Conservation (phyloP, 1,140 invertebrate species). For the Berghia stephanieae region DNA sequence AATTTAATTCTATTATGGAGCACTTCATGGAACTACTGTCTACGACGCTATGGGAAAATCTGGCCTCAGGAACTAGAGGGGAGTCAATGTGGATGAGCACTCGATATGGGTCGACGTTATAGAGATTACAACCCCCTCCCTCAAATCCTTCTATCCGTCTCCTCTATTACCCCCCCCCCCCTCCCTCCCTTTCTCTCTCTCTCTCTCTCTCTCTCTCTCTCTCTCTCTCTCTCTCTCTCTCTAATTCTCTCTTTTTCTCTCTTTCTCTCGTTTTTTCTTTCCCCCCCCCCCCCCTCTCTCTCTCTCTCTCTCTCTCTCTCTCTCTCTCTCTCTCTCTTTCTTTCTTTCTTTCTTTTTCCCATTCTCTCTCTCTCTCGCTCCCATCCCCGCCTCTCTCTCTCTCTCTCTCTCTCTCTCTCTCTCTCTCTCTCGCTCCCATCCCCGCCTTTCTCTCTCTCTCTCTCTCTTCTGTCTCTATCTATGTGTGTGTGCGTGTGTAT, state of each 20-base stretch:
- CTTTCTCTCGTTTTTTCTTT: background rate
- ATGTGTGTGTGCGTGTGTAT: too few relatives aligned
- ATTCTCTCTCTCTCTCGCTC: background rate
- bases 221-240: background rate
- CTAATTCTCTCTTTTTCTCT: background rate
- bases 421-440: background rate
- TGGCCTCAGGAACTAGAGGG: too few relatives aligned
- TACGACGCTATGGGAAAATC: too few relatives aligned
- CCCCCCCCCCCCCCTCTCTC: background rate
- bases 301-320: background rate
- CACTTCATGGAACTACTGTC: too few relatives aligned
- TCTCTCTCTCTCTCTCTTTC: background rate
- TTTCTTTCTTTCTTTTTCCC: background rate
- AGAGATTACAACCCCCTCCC: too few relatives aligned
- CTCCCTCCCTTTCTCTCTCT: background rate
- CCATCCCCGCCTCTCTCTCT: conserved; percentile 1
- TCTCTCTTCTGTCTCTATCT: background rate
- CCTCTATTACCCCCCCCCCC: background rate
- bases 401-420: background rate
- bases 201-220: background rate
- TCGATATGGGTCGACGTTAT: too few relatives aligned
- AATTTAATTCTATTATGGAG: too few relatives aligned
- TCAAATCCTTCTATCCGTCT: background rate
- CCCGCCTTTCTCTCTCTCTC: background rate
- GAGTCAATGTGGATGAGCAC: too few relatives aligned